Evolutionary conservation across 2,888 invertebrate species (phyloP).

Genomic region (Lordiphosa fenestrarum): DNA sequence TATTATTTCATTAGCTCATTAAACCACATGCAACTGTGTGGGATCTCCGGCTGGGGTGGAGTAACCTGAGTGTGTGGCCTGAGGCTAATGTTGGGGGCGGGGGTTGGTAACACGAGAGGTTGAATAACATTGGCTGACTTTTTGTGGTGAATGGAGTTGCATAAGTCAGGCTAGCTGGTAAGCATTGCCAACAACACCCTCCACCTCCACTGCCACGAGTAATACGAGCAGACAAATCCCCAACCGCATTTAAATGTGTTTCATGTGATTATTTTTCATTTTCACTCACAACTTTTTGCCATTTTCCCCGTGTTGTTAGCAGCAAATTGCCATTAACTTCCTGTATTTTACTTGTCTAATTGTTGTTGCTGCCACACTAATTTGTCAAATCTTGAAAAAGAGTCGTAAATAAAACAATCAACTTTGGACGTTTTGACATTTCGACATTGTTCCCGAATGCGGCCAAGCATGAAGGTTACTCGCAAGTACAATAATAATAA

Average conservation of each 20-base stretch:
- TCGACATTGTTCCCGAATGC: slow-evolving; percentile 43
- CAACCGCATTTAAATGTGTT: slow-evolving; percentile 33
- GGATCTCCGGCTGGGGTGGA: slow-evolving; percentile 10
- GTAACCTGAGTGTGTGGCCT: slow-evolving; percentile 27
- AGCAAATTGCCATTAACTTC: slow-evolving; percentile 58
- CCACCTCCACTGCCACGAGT: slow-evolving; percentile 3
- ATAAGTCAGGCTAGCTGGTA: slow-evolving; percentile 21
- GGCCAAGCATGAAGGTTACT: slow-evolving; percentile 61
- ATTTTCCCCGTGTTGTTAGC: slow-evolving; percentile 30
- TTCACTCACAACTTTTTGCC: slow-evolving; percentile 3
- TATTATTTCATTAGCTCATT: slow-evolving; percentile 45
- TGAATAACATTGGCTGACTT: slow-evolving; percentile 28
- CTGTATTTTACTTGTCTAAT: slow-evolving; percentile 45
- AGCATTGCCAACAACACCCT: slow-evolving; percentile 6
- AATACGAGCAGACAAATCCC: slow-evolving; percentile 25
- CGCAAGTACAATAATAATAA: slow-evolving; percentile 6
- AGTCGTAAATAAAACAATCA: slow-evolving; percentile 74
- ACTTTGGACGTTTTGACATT: slow-evolving; percentile 66
- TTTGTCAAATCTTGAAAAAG: slow-evolving; percentile 68
- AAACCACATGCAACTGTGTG: slow-evolving; percentile 21
- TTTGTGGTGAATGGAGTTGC: slow-evolving; percentile 29
- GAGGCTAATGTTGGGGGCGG: slow-evolving; percentile 13
- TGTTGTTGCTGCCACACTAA: slow-evolving; percentile 47
- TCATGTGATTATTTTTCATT: slow-evolving; percentile 29
- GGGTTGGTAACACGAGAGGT: slow-evolving; percentile 21